phyloP scores from a whole-genome alignment of 2,797 vertebrate species.

The Aselliscus stoliczkanus region DNA sequence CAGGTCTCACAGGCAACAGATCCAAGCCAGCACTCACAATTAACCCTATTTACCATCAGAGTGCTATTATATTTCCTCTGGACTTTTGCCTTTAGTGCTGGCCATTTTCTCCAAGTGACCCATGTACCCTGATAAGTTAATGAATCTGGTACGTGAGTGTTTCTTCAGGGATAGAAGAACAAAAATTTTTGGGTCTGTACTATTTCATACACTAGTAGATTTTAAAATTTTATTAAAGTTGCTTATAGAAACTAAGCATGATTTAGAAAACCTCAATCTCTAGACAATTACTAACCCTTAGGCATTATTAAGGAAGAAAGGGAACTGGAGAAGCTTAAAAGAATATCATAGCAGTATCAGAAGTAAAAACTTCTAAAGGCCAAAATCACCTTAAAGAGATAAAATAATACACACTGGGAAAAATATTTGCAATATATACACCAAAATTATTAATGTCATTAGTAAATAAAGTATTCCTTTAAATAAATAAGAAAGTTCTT shows the following conservation, averaged over 20 bases:
- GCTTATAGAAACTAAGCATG: not conserved
- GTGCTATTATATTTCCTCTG: not conserved
- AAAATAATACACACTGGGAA: not conserved
- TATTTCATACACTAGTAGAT: not conserved
- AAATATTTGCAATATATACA: not conserved
- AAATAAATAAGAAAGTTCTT: not conserved
- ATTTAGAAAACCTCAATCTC: not conserved
- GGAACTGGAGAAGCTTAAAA: not conserved
- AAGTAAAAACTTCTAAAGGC: not conserved
- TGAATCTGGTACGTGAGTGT: not conserved
- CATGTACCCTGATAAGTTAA: conserved; percentile 10
- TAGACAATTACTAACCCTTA: not conserved
- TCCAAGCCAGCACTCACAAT: not conserved
- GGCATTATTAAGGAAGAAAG: not conserved
- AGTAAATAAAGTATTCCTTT: not conserved
- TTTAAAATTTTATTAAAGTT: not conserved
- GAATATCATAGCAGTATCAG: not conserved
- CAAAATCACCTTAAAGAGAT: not conserved
- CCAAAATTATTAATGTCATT: not conserved
- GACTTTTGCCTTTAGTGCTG: not conserved
- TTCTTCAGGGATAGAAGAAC: not conserved
- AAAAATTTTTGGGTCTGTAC: not conserved
- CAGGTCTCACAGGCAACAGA: not conserved
- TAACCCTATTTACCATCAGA: not conserved
- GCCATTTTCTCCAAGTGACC: not conserved